phyloP scores from a whole-genome alignment of 2,797 vertebrate species.

The Acestrorhynchus altus region DNA sequence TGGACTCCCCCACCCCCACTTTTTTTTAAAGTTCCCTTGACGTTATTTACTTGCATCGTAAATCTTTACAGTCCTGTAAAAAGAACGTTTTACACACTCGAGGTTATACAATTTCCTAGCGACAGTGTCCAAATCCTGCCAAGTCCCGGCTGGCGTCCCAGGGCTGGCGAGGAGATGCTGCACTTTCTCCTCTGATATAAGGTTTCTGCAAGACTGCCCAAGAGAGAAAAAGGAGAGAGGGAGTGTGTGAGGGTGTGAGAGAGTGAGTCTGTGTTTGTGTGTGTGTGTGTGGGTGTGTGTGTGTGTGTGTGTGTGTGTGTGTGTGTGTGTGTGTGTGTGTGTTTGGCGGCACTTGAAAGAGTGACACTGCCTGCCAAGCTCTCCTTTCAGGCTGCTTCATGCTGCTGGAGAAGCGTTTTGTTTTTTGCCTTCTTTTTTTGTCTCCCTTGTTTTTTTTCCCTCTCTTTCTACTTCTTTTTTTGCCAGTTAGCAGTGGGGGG shows the following conservation, averaged over 20 bases:
- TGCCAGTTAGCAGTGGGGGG: background rate
- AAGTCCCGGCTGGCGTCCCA: constrained; percentile 54
- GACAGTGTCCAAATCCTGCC: constrained; percentile 64
- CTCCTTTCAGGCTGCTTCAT: constrained; percentile 10
- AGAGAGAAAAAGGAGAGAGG: constrained; percentile 16
- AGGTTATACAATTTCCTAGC: constrained; percentile 77
- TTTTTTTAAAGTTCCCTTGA: constrained; percentile 80
- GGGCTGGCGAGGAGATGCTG: constrained; percentile 30
- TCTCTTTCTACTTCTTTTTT: background rate
- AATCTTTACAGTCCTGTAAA: constrained; percentile 86
- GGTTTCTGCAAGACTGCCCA: constrained; percentile 40
- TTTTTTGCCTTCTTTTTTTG: constrained; percentile 7
- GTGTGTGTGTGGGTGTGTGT: constrained; percentile 2
- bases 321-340: constrained; percentile 11
- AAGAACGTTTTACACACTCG: constrained; percentile 79
- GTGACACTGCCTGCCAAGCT: constrained; percentile 30
- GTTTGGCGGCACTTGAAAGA: constrained; percentile 69
- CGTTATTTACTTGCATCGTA: constrained; percentile 84
- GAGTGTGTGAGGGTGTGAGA: background rate
- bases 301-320: background rate
- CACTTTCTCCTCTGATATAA: constrained; percentile 58
- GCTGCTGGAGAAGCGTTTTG: constrained; percentile 12
- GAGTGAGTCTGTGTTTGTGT: background rate
- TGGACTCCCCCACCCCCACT: constrained; percentile 61
- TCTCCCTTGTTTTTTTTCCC: constrained; percentile 23